phyloP scores from a whole-genome alignment of 1,140 invertebrate genomes.

The Drosophila ironensis region DNA sequence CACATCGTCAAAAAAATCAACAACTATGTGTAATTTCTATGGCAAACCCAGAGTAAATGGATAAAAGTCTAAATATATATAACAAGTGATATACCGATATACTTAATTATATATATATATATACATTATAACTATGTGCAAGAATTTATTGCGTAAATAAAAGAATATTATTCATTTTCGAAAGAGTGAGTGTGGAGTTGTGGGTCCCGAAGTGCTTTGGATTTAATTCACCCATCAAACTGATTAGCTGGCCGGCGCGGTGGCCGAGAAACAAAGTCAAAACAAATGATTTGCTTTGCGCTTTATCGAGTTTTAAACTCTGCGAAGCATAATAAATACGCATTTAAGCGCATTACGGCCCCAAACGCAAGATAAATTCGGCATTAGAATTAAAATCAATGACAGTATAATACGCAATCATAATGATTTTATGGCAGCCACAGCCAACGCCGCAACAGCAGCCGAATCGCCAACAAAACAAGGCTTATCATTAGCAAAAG shows the following conservation, averaged over 20 bases:
- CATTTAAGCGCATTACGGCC: constrained; percentile 43
- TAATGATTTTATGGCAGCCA: constrained; percentile 66
- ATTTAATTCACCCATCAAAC: constrained; percentile 25
- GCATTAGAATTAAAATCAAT: constrained; percentile 72
- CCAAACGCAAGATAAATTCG: constrained; percentile 34
- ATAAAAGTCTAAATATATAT: constrained; percentile 23
- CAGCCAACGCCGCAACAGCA: background rate
- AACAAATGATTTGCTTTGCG: constrained; percentile 5
- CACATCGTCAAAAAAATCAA: constrained; percentile 55
- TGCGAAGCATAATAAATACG: constrained; percentile 50
- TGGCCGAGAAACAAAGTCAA: constrained; percentile 4
- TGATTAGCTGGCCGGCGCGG: constrained; percentile 1
- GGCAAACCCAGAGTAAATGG: constrained; percentile 1
- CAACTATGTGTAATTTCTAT: constrained; percentile 24
- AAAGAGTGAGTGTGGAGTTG: too few relatives aligned
- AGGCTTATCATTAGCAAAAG: constrained; percentile 73
- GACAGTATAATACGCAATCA: constrained; percentile 57
- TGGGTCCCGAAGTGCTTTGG: background rate
- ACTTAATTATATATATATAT: constrained; percentile 27
- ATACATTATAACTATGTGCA: constrained; percentile 27
- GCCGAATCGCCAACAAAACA: constrained; percentile 49
- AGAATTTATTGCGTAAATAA: constrained; percentile 50
- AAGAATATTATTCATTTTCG: constrained; percentile 53
- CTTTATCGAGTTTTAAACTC: constrained; percentile 28
- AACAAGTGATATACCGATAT: constrained; percentile 59